phyloP scores from a whole-genome alignment of 2,888 invertebrate species.

The Lamellibrachia satsuma region DNA sequence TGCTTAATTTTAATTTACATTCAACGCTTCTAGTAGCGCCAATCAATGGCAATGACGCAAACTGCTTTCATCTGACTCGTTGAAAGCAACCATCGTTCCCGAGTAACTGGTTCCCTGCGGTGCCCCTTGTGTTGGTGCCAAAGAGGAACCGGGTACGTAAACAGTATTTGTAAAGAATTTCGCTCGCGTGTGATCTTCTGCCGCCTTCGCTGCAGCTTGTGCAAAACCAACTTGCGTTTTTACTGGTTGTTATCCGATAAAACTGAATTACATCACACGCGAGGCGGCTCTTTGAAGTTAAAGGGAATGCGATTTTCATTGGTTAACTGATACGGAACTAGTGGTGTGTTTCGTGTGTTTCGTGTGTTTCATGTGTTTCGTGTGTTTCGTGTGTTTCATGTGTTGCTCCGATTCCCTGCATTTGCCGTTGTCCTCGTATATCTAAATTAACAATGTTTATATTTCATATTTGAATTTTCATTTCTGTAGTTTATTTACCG shows the following conservation, averaged over 20 bases:
- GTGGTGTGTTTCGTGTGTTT: too few relatives aligned
- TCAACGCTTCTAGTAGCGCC: background rate
- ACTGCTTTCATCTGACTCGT: background rate
- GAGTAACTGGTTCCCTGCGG: background rate
- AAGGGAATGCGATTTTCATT: background rate
- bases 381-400: too few relatives aligned
- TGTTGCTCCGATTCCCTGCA: too few relatives aligned
- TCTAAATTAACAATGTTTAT: too few relatives aligned
- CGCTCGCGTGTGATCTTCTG: conserved; percentile 12
- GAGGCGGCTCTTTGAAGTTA: background rate
- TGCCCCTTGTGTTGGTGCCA: background rate
- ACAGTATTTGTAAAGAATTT: background rate
- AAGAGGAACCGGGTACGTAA: background rate
- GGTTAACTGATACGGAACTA: too few relatives aligned
- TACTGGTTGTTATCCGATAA: conserved; percentile 4
- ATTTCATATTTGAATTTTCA: too few relatives aligned
- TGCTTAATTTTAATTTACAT: background rate
- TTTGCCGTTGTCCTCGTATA: too few relatives aligned
- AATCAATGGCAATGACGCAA: background rate
- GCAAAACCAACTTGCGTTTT: conserved; percentile 13
- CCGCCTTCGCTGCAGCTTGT: background rate
- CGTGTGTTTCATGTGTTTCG: too few relatives aligned
- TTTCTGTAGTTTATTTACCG: too few relatives aligned
- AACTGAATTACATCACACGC: background rate
- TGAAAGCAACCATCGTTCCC: background rate